Evolutionary conservation across 2,113 vertebrate species (phyloP), one percentile per base, ranked within the genome.

Genomic region (Okapia johnstoni): DNA sequence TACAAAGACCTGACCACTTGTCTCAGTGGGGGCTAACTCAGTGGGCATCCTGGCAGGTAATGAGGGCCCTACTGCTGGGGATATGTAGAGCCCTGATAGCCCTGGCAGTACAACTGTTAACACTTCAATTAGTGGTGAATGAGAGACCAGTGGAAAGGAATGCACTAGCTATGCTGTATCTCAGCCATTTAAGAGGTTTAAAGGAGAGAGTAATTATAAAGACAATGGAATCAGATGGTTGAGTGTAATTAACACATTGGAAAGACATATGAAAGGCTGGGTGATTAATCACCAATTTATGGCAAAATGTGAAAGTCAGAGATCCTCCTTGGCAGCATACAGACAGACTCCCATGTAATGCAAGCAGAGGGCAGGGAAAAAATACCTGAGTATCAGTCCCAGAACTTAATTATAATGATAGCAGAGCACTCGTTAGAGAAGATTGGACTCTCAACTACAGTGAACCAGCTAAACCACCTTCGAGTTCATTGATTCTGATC

Each of bases 261-360:
- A 58, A 94, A 97, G 96, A 88, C 30, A 33, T 60, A 76, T 25
- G 36, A 90, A 88, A 93, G 60, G 2, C 43, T 93, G 58, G 61
- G 43, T 91, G 36, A 97, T 84, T 94, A 85, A 88, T 90, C 48
- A 96, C 15, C 40, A 77, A 19, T 87, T 77, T 79, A 93, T 77
- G 50, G 48, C 70, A 89, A 77, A 83, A 70, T 55, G 6, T 92
- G n/a, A 60, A 76, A 43, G 57, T 95, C 77, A 83, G 73, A n/a
- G 11, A 25, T 61, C 7, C 33, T 76, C 66, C 7, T 89, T 70
- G 54, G 50, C 14, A 89, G 28, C 9, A 55, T 54, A 28, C 46
- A 86, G 61, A 73, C 57, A 95, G 25, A 40, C 26, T 81, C n/a
- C 96, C 10, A 7, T 94, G 85, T 85, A 46, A 21, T 76, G 13